Evolutionary conservation across 2,888 invertebrate species (phyloP).

Genomic region (Microdon myrmicae): DNA sequence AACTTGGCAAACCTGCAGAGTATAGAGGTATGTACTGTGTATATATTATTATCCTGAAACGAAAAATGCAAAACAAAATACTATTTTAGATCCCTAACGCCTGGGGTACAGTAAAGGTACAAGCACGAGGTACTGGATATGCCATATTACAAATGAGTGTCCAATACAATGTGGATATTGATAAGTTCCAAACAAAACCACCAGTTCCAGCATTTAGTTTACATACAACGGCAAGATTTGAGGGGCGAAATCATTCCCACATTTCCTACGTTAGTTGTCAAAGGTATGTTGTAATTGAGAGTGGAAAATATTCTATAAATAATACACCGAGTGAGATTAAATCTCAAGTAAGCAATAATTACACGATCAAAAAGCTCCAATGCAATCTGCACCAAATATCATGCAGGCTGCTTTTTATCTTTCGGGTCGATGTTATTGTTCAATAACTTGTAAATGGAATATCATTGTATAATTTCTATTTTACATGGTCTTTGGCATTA

Average conservation of each 20-base stretch:
- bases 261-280: slow-evolving; percentile 85
- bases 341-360: too few species aligned
- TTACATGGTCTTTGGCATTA: too few species aligned
- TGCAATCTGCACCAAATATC: too few species aligned
- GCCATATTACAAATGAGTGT: slow-evolving; percentile 90
- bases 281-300: slow-evolving; percentile 69
- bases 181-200: slow-evolving; percentile 81
- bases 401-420: too few species aligned
- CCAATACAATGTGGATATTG: slow-evolving; percentile 85
- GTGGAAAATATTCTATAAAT: neutral
- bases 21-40: slow-evolving; percentile 70
- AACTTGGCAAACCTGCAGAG: slow-evolving; percentile 80
- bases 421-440: too few species aligned
- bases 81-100: slow-evolving; percentile 81
- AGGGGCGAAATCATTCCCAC: slow-evolving; percentile 89
- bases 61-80: too few species aligned
- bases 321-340: too few species aligned
- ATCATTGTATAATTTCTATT: too few species aligned
- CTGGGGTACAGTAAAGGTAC: slow-evolving; percentile 90
- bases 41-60: neutral
- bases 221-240: slow-evolving; percentile 75
- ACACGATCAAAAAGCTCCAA: too few species aligned
- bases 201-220: slow-evolving; percentile 82
- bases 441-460: too few species aligned
- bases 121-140: slow-evolving; percentile 87